A percentile compares a stretch with the other conserved stretches of the same genome.
phyloP scores from a whole-genome alignment of 2,113 vertebrate species.

The Phasianus colchicus region DNA sequence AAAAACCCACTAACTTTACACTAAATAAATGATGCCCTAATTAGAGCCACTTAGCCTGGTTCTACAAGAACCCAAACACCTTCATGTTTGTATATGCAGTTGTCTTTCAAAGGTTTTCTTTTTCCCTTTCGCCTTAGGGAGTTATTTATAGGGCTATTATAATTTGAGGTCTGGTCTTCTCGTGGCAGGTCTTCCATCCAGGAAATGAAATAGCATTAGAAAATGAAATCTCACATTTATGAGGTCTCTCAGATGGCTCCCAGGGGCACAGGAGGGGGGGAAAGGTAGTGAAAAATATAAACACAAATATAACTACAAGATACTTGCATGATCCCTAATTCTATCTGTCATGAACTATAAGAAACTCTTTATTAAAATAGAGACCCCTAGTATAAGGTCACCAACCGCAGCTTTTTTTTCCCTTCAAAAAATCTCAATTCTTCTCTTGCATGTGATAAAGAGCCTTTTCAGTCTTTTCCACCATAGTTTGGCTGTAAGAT shows the following conservation, averaged over 20 bases:
- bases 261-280: neutral
- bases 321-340: conserved; percentile 29
- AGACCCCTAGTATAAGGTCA: conserved; percentile 8
- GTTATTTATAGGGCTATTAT: conserved; percentile 68
- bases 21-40: conserved; percentile 26
- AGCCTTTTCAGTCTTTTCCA: neutral
- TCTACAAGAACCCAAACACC: conserved; percentile 10
- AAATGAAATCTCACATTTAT: conserved; percentile 64
- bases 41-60: neutral
- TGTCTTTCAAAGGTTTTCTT: conserved; percentile 48
- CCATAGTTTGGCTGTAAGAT: neutral
- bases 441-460: neutral
- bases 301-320: conserved; percentile 51
- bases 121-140: conserved; percentile 46
- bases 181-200: conserved; percentile 56
- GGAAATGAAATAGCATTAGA: conserved; percentile 74
- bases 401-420: neutral
- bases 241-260: conserved; percentile 47
- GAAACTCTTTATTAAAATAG: conserved; percentile 33
- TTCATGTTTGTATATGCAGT: neutral
- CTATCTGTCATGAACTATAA: conserved; percentile 5
- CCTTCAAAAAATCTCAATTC: neutral
- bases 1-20: neutral
- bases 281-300: conserved; percentile 43
- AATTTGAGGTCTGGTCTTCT: conserved; percentile 70